phyloP scores from a whole-genome alignment of 1,140 invertebrate genomes.

The Zophobas morio region DNA sequence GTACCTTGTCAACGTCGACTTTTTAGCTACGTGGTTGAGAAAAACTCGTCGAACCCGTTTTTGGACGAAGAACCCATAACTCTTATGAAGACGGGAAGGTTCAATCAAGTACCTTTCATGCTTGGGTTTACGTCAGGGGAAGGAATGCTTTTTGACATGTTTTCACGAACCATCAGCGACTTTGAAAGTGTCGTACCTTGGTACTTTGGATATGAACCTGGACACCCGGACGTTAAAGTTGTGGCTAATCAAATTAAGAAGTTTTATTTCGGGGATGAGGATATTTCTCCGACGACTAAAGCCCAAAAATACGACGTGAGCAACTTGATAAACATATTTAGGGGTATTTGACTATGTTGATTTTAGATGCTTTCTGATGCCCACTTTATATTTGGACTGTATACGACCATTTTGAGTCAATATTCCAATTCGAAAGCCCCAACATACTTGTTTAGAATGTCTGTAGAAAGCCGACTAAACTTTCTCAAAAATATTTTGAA shows the following conservation, averaged over 20 bases:
- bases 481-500: no score
- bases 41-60: not conserved
- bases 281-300: not conserved
- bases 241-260: constrained; percentile 10
- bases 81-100: not conserved
- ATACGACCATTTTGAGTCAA: no score
- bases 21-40: not conserved
- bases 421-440: no score
- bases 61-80: not conserved
- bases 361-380: no score
- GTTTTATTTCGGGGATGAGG: constrained; percentile 13
- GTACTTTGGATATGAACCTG: constrained; percentile 26
- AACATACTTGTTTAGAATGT: no score
- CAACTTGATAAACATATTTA: constrained; percentile 11
- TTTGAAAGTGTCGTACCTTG: constrained; percentile 6
- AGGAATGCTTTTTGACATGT: not conserved
- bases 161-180: no score
- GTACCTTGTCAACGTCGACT: not conserved
- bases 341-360: no score
- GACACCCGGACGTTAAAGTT: not conserved
- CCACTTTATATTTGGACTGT: no score
- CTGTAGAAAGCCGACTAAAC: no score
- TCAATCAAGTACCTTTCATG: not conserved
- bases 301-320: no score
- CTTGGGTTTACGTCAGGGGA: not conserved